phyloP scores from a whole-genome alignment of 1,140 invertebrate genomes.

The Drosophila athabasca region DNA sequence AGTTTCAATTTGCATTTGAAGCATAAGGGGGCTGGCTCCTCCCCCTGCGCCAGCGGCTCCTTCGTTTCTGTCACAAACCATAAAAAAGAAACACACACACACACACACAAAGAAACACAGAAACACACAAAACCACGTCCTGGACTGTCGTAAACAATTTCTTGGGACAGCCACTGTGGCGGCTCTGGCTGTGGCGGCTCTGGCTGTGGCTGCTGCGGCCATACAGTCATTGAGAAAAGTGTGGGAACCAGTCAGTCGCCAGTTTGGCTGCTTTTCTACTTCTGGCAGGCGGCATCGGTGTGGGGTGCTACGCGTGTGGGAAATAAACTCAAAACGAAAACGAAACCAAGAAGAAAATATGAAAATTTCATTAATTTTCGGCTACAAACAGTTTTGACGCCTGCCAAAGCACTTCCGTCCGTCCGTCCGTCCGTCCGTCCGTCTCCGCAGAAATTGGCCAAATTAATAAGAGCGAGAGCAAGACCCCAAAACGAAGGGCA shows the following conservation, averaged over 20 bases:
- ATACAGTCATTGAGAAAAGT: constrained; percentile 17
- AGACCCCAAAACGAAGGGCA: constrained; percentile 15
- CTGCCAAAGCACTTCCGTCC: constrained; percentile 58
- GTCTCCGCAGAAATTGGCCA: constrained; percentile 63
- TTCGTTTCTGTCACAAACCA: background rate
- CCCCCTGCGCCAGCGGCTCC: too few relatives aligned
- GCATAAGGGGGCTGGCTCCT: constrained; percentile 3
- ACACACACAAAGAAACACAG: too few relatives aligned
- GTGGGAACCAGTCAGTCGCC: constrained; percentile 36
- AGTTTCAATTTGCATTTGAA: constrained; percentile 56
- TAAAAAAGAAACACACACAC: background rate
- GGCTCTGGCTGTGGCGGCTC: too few relatives aligned
- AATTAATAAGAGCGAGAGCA: constrained; percentile 71
- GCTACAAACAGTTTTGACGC: constrained; percentile 24
- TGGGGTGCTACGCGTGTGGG: constrained; percentile 69
- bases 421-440: too few relatives aligned
- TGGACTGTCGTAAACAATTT: constrained; percentile 6
- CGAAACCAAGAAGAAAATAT: constrained; percentile 31
- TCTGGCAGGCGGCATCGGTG: constrained; percentile 40
- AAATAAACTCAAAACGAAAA: constrained; percentile 24
- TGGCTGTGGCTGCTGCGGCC: too few relatives aligned
- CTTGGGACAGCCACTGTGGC: constrained; percentile 3
- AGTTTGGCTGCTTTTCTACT: constrained; percentile 28
- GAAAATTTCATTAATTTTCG: constrained; percentile 72
- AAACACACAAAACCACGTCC: too few relatives aligned